Percentiles rank a stretch among this genome's conserved stretches.
phyloP scores from a whole-genome alignment of 2,113 vertebrate genomes.

The Colaptes auratus region DNA sequence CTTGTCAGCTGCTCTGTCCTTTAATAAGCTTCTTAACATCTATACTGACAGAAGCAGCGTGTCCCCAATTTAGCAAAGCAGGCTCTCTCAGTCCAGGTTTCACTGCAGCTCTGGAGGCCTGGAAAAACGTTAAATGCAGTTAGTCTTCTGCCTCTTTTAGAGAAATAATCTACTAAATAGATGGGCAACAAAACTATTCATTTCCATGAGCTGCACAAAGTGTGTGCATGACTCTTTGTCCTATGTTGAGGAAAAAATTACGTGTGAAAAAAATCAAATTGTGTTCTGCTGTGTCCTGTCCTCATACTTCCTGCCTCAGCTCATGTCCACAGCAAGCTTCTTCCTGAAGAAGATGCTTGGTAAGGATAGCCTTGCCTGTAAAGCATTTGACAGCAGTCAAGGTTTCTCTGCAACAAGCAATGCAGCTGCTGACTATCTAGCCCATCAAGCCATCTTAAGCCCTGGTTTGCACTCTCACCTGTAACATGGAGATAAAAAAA shows the following conservation, averaged over 20 bases:
- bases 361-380: not conserved
- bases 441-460: not conserved
- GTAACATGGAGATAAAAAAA: not conserved
- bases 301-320: not conserved
- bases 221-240: not conserved
- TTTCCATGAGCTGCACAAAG: not conserved
- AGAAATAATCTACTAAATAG: not conserved
- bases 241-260: not conserved
- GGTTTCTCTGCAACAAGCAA: not conserved
- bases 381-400: not conserved
- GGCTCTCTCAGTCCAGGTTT: not conserved
- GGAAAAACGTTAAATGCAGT: not conserved
- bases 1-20: slow-evolving; percentile 33
- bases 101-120: not conserved
- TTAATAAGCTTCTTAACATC: slow-evolving; percentile 52
- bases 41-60: not conserved
- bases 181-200: not conserved
- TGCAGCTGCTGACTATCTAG: fast-evolving
- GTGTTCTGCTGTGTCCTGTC: not conserved
- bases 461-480: not conserved
- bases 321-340: not conserved
- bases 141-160: not conserved
- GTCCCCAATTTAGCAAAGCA: slow-evolving; percentile 5
- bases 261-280: fast-evolving
- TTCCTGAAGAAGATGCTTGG: not conserved